These are phyloP conservation scores for Tanytarsus gracilentus DNA, from an alignment of 2,888 invertebrate species.

Conservation along the genomic window DNA sequence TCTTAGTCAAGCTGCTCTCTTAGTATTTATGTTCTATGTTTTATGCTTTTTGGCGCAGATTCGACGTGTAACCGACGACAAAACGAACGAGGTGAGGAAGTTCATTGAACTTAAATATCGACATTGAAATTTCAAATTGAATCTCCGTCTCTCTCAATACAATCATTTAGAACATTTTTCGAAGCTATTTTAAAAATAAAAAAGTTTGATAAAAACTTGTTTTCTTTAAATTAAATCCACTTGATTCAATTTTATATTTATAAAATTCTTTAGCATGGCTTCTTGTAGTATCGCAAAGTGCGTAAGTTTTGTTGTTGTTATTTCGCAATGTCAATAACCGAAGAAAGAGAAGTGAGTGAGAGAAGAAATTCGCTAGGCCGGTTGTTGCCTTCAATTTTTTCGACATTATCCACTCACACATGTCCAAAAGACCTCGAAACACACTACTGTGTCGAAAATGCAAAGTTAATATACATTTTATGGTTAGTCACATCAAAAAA, in stretches of 20 bases:
- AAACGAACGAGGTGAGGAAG: slow-evolving; percentile 14
- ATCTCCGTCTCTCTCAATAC: no score
- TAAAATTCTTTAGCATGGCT: neutral
- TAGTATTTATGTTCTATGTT: slow-evolving; percentile 15
- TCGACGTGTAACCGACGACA: neutral
- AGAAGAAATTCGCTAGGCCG: slow-evolving; percentile 24
- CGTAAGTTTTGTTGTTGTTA: neutral
- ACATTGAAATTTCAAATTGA: slow-evolving; percentile 19
- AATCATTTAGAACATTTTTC: no score
- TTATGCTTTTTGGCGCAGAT: slow-evolving; percentile 21
- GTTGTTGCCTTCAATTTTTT: slow-evolving; percentile 21
- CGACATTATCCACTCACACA: neutral
- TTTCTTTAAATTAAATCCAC: no score
- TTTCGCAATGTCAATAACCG: neutral
- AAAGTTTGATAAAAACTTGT: no score
- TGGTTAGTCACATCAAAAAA: no score
- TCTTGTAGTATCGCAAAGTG: slow-evolving; percentile 1
- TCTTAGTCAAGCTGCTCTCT: no score
- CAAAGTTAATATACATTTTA: no score
- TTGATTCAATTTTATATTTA: no score
- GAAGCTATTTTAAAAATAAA: no score
- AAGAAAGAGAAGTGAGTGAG: neutral
- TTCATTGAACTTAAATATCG: slow-evolving; percentile 24
- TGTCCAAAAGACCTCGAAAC: no score
- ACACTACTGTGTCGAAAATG: no score